Base-by-base conservation (phyloP, 2,797 vertebrate genomes). In the Hyperoplus immaculatus region DNA sequence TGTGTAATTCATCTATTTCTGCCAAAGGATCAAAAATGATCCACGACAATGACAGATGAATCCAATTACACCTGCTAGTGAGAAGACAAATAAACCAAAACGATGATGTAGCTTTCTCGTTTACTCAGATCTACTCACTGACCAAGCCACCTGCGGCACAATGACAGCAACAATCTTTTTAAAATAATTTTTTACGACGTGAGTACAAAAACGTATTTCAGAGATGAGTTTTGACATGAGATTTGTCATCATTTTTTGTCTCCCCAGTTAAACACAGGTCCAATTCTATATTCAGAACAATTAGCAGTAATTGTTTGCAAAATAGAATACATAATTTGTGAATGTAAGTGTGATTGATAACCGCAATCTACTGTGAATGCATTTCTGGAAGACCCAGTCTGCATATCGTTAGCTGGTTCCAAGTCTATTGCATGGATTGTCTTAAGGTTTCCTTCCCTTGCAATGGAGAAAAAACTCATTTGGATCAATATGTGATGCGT, bases 1-100 rank as follows among this genome's bases (percentile, higher is more conserved):
- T 75, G 29, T 41, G 4, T 75, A 14, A 77, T 82, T 77, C 70
- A 54, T 72, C 69, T 29, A 54, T 13, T 60, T 64, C 14, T 21
- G 54, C 45, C 51, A 64, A 67, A 72, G 60, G 36, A 71, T 75
- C 21, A 71, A 49, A 68, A 77, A 7, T 3, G 16, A 61, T 36
- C 0, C 10, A 1, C 36, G 73, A 70, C 63, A 61, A 47, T 76
- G 78, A 84, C 50, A 59, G 68, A 82, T 82, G 54, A 66, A 68
- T 80, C 47, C 43, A 85, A 78, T 74, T 65, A 69, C 50, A 76
- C 21, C 38, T 45, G 21, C 42, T 21, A 1, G 16, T 5, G 36
- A 42, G 18, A 60, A 57, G 77, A 62, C 18, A 45, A 77, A 65
- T 14, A 60, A 57, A 63, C 9, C 29, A 29, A 73, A 53, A 70